Conservation (phyloP, 1,140 invertebrate species). For the Lethrus apterus region DNA sequence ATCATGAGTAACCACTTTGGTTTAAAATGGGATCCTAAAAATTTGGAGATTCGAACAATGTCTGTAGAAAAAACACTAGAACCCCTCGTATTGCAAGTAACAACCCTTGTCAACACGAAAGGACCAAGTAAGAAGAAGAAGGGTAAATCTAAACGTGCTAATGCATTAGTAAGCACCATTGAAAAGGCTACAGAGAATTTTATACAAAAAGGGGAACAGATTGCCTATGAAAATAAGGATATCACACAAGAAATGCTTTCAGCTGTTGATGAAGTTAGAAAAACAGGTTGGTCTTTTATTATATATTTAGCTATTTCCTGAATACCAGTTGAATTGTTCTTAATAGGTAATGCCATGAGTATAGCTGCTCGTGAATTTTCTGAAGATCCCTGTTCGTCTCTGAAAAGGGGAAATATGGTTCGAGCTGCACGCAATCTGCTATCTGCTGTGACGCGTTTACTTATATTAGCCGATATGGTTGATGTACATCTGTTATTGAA, state of each 20-base stretch:
- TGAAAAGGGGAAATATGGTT: conserved; percentile 92
- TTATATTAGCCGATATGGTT: conserved; percentile 97
- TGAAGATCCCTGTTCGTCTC: conserved; percentile 90
- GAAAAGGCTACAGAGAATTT: conserved; percentile 97
- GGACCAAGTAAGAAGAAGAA: conserved; percentile 96
- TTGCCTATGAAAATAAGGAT: conserved; percentile 95
- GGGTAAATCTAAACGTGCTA: conserved; percentile 91
- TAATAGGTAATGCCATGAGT: conserved; percentile 79
- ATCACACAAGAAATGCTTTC: conserved; percentile 94
- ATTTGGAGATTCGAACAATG: conserved; percentile 95
- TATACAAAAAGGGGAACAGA: conserved; percentile 90
- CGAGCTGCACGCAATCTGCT: conserved; percentile 85
- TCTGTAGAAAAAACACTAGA: conserved; percentile 95
- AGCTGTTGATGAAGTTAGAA: conserved; percentile 88
- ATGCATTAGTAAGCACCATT: conserved; percentile 90
- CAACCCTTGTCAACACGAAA: conserved; percentile 94
- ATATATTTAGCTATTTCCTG: no score
- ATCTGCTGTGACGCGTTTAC: conserved; percentile 85
- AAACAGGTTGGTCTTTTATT: conserved; percentile 71
- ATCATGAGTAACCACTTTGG: conserved; percentile 57
- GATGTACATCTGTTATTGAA: conserved; percentile 91
- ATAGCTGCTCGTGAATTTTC: conserved; percentile 90
- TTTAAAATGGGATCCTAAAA: conserved; percentile 90
- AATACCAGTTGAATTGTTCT: no score
- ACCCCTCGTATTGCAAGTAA: conserved; percentile 92